These are phyloP conservation scores for Campoletis sonorensis DNA, from an alignment of 1,140 invertebrate species.

Conservation along the genomic window DNA sequence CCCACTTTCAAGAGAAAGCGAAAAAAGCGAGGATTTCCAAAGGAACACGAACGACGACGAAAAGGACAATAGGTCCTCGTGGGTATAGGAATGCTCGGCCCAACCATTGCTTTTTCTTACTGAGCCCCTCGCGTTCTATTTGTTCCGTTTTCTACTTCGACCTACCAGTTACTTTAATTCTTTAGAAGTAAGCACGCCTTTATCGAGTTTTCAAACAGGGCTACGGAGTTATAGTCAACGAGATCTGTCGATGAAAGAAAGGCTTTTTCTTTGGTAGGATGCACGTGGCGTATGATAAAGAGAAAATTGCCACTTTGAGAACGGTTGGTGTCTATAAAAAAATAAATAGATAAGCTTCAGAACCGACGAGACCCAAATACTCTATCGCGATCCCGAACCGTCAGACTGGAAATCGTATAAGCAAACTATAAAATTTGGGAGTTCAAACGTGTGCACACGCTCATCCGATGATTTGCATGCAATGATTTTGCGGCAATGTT, in stretches of 20 bases:
- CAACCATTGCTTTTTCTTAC: slow-evolving; percentile 35
- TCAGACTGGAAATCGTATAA: not conserved
- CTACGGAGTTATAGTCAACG: not conserved
- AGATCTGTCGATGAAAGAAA: slow-evolving; percentile 30
- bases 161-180: slow-evolving; percentile 59
- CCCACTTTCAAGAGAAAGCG: not conserved
- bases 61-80: slow-evolving; percentile 42
- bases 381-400: slow-evolving; percentile 6
- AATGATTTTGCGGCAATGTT: slow-evolving; percentile 8
- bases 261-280: slow-evolving; percentile 26
- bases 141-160: slow-evolving; percentile 38
- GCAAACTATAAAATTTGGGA: slow-evolving; percentile 28
- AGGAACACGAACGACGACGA: slow-evolving; percentile 9
- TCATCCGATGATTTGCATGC: not conserved
- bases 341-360: slow-evolving; percentile 31
- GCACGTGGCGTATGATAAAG: slow-evolving; percentile 34
- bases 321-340: slow-evolving; percentile 24
- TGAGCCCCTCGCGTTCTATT: not conserved
- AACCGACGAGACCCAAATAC: not conserved
- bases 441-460: not conserved
- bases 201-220: slow-evolving; percentile 54
- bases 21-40: slow-evolving; percentile 10
- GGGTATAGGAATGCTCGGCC: slow-evolving; percentile 40
- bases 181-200: slow-evolving; percentile 59
- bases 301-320: slow-evolving; percentile 49